Conservation (phyloP, 2,888 invertebrate species). For the Mylabris sibirica region DNA sequence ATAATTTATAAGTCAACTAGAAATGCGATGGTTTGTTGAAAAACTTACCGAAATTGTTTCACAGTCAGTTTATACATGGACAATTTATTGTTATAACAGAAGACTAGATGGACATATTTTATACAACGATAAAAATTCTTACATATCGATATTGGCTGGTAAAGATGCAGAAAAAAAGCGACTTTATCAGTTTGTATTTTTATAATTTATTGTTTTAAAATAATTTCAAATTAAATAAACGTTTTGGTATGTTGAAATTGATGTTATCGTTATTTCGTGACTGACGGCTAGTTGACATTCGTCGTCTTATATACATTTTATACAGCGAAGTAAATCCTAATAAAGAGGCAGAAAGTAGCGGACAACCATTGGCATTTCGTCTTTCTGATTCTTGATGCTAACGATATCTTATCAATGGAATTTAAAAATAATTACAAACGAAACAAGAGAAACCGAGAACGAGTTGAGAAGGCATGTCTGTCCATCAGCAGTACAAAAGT, state of each 20-base stretch:
- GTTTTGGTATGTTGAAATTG: constrained; percentile 21
- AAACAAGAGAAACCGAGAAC: constrained; percentile 39
- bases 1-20: constrained; percentile 31
- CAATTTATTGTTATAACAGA: constrained; percentile 15
- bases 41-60: constrained; percentile 24
- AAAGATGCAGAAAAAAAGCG: constrained; percentile 10
- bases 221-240: constrained; percentile 4
- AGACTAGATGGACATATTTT: neutral
- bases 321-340: constrained; percentile 48
- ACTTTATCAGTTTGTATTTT: neutral
- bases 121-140: neutral
- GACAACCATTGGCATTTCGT: constrained; percentile 46
- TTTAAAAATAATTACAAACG: constrained; percentile 59
- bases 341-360: constrained; percentile 47
- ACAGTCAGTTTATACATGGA: constrained; percentile 11
- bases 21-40: constrained; percentile 18
- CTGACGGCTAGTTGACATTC: constrained; percentile 21
- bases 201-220: neutral
- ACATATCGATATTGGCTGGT: constrained; percentile 7
- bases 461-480: constrained; percentile 54
- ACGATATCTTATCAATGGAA: constrained; percentile 58
- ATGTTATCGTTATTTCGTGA: constrained; percentile 19
- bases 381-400: constrained; percentile 47
- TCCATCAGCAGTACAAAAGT: constrained; percentile 53
- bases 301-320: constrained; percentile 15